Percentiles rank a stretch among this genome's conserved stretches.
Conservation (phyloP, 2,888 invertebrate species). For the Aphrophora alni region DNA sequence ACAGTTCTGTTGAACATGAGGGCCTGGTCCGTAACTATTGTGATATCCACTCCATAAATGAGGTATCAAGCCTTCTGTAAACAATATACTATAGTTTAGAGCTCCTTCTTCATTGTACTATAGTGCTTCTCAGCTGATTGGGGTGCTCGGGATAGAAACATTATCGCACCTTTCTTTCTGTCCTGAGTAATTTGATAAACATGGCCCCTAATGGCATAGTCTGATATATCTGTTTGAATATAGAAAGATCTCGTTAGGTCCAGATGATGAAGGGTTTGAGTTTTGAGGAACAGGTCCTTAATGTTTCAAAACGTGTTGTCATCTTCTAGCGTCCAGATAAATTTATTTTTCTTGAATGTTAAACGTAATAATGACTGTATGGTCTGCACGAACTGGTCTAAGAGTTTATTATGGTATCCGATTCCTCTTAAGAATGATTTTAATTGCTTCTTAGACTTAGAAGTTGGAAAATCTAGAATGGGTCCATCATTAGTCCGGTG, state of each 20-base stretch:
- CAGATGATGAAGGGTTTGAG: neutral
- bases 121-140: neutral
- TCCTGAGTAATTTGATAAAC: neutral
- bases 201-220: neutral
- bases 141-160: neutral
- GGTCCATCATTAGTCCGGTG: neutral
- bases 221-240: constrained; percentile 11
- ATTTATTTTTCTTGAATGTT: neutral
- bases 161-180: neutral
- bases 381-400: neutral
- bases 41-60: neutral
- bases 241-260: neutral
- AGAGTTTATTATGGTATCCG: constrained; percentile 21
- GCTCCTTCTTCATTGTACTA: neutral
- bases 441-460: constrained; percentile 10
- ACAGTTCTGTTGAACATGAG: constrained; percentile 4
- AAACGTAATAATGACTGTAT: neutral
- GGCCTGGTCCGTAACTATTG: constrained; percentile 2
- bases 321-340: neutral
- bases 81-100: neutral
- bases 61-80: no score
- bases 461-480: neutral
- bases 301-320: neutral
- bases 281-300: neutral
- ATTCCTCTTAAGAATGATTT: constrained; percentile 15